phyloP scores from a whole-genome alignment of 2,888 invertebrate genomes.

The Tenodera sinensis region DNA sequence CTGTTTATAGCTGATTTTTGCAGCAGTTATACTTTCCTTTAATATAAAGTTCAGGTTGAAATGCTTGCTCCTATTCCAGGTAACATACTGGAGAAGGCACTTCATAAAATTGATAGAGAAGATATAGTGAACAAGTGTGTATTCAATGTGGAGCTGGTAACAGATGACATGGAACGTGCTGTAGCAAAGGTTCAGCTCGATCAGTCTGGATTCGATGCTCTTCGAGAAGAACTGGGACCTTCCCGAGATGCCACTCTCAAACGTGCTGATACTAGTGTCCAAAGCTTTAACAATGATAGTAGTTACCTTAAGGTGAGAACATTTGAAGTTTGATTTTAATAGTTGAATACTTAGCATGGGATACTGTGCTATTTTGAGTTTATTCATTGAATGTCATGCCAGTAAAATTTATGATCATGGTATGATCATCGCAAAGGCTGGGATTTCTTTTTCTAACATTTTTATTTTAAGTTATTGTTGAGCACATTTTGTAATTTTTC shows the following conservation, averaged over 20 bases:
- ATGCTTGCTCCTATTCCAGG: constrained; percentile 45
- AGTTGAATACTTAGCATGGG: too few species aligned
- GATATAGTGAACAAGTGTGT: constrained; percentile 79
- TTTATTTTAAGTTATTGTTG: too few species aligned
- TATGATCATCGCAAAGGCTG: too few species aligned
- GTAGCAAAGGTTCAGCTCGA: constrained; percentile 59
- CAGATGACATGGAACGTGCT: constrained; percentile 68
- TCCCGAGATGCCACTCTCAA: constrained; percentile 45
- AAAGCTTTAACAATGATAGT: background rate
- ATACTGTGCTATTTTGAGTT: too few species aligned
- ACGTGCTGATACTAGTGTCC: constrained; percentile 50
- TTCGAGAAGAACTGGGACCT: constrained; percentile 51
- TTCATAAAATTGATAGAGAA: constrained; percentile 72
- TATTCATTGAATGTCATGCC: too few species aligned
- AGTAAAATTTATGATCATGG: too few species aligned
- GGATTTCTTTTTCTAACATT: too few species aligned
- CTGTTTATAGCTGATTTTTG: too few species aligned
- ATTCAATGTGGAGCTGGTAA: constrained; percentile 70
- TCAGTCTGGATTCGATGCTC: constrained; percentile 53
- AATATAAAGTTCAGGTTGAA: too few species aligned
- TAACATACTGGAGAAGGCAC: constrained; percentile 70
- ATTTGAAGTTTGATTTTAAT: too few species aligned
- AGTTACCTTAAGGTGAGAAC: background rate
- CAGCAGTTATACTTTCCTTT: too few species aligned
- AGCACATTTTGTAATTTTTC: too few species aligned